phyloP scores from a whole-genome alignment of 2,888 invertebrate species.

The Platycnemis pennipes region DNA sequence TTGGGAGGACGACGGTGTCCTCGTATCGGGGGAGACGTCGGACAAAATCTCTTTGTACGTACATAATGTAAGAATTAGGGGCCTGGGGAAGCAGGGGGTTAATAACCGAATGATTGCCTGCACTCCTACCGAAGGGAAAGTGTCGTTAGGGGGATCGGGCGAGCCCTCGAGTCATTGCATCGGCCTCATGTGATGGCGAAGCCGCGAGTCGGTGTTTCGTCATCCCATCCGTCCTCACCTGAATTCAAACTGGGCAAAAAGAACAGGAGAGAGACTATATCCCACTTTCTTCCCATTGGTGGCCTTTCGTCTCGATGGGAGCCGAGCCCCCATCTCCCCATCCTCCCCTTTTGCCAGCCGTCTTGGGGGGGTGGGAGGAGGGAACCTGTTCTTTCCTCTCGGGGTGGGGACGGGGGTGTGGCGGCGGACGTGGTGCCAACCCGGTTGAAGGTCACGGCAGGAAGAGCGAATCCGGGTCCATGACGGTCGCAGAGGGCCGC shows the following conservation, averaged over 20 bases:
- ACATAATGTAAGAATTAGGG: no score
- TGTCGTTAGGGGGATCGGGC: neutral
- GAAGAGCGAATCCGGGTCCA: neutral
- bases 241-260: neutral
- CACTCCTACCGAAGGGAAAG: neutral
- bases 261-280: neutral
- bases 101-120: neutral
- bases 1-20: no score
- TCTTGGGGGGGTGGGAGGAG: neutral
- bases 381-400: neutral
- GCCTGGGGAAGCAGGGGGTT: no score
- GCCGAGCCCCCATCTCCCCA: neutral
- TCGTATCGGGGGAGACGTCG: no score
- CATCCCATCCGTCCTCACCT: neutral
- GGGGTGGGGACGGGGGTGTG: neutral
- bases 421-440: neutral
- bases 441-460: conserved; percentile 1
- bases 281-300: neutral
- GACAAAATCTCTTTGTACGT: no score
- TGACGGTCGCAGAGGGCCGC: conserved; percentile 26
- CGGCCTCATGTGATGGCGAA: neutral
- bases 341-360: neutral
- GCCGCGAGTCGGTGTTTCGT: neutral
- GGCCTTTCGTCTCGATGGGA: neutral
- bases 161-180: neutral